Evolutionary conservation across 2,797 vertebrate species (phyloP).

Genomic region (Microctenopoma stevenorrisi): DNA sequence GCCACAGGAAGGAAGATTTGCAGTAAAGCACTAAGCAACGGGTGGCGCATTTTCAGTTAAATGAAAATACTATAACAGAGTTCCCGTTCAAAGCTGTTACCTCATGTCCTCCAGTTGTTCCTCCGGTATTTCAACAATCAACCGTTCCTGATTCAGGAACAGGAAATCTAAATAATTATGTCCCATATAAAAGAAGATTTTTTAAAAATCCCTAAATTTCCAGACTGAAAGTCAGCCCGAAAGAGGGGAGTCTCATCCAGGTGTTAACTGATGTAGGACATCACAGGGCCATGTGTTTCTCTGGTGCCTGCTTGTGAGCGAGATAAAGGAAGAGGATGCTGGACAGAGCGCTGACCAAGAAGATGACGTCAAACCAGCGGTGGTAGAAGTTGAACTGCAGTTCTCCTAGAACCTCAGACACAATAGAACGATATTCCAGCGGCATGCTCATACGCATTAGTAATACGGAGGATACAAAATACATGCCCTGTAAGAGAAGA

Average conservation of each 20-base stretch:
- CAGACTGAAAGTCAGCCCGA: constrained; percentile 33
- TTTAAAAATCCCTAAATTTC: constrained; percentile 35
- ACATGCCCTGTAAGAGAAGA: constrained; percentile 89
- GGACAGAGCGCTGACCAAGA: constrained; percentile 97
- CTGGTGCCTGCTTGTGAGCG: constrained; percentile 97
- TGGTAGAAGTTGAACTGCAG: constrained; percentile 99
- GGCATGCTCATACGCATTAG: constrained; percentile 99
- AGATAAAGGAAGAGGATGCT: constrained; percentile 99
- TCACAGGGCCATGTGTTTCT: constrained; percentile 93
- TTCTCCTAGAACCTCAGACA: constrained; percentile 95
- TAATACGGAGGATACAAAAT: constrained; percentile 96
- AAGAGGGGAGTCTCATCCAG: constrained; percentile 9
- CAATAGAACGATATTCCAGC: constrained; percentile 94
- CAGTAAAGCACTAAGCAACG: constrained; percentile 7
- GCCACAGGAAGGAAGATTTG: background rate
- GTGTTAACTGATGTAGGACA: background rate
- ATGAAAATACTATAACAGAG: constrained; percentile 27
- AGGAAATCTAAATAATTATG: constrained; percentile 36
- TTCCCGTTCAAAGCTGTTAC: constrained; percentile 25
- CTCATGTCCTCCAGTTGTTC: constrained; percentile 18
- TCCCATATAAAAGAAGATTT: constrained; percentile 29
- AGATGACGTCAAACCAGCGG: constrained; percentile 99
- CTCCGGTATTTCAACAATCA: constrained; percentile 33
- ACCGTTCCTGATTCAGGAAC: constrained; percentile 82
- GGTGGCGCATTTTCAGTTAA: constrained; percentile 16